phyloP scores from a whole-genome alignment of 2,797 vertebrate genomes.

The Rhabdophis nuchalis region DNA sequence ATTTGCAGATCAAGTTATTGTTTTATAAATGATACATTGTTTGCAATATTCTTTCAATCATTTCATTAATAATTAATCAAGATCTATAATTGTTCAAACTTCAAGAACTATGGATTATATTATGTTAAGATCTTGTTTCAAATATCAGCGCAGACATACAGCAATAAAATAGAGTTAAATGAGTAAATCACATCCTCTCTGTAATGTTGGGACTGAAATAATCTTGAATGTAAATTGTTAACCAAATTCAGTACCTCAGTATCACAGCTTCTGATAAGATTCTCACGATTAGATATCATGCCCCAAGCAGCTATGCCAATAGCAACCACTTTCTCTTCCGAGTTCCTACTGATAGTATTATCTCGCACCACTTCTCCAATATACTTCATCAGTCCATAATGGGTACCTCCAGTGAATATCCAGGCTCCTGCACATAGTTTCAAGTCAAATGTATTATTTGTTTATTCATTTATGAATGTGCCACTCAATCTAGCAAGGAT shows the following conservation, averaged over 20 bases:
- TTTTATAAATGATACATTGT: neutral
- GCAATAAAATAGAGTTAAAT: neutral
- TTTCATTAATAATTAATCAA: neutral
- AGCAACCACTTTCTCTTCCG: conserved; percentile 75
- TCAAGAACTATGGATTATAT: neutral
- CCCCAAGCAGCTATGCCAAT: conserved; percentile 77
- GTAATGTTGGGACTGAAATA: neutral
- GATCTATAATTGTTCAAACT: neutral
- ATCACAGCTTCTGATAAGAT: conserved; percentile 55
- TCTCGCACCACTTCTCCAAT: conserved; percentile 78
- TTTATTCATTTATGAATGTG: neutral
- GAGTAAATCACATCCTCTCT: neutral
- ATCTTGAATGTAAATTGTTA: neutral
- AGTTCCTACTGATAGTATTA: conserved; percentile 76
- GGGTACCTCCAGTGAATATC: conserved; percentile 76
- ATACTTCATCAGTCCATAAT: conserved; percentile 78
- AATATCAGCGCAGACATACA: neutral
- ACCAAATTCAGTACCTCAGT: conserved; percentile 49
- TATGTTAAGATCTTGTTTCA: neutral
- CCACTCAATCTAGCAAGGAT: neutral
- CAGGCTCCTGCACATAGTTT: conserved; percentile 67
- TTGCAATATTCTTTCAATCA: neutral
- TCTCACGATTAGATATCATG: conserved; percentile 76
- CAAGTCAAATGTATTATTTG: neutral
- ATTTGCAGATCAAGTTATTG: neutral